phyloP scores from a whole-genome alignment of 1,140 invertebrate species.

The Megathymus violae region DNA sequence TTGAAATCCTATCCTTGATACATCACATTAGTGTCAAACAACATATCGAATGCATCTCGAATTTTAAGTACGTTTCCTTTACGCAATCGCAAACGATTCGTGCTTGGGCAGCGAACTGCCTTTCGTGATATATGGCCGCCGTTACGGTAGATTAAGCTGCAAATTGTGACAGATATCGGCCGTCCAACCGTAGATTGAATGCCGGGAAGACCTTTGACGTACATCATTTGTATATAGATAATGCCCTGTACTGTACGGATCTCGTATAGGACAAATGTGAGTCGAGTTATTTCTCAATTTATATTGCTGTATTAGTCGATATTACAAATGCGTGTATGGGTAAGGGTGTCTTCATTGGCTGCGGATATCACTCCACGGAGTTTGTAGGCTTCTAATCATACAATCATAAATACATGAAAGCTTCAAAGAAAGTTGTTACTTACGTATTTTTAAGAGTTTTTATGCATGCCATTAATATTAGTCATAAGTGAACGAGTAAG shows the following conservation, averaged over 20 bases:
- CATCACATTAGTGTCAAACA: neutral
- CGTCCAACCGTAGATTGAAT: constrained; percentile 8
- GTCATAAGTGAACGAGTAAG: too few species aligned
- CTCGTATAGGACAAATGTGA: neutral
- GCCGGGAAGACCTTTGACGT: constrained; percentile 7
- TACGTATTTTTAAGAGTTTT: too few species aligned
- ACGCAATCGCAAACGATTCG: constrained; percentile 1
- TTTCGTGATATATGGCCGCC: constrained; percentile 35
- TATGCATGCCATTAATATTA: too few species aligned
- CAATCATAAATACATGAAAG: too few species aligned
- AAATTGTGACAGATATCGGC: constrained; percentile 38
- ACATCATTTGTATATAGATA: constrained; percentile 9
- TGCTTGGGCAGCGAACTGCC: constrained; percentile 6
- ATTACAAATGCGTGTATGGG: too few species aligned
- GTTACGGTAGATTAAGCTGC: constrained; percentile 40
- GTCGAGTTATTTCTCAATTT: constrained; percentile 4
- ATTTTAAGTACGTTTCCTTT: neutral
- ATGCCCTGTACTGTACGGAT: neutral
- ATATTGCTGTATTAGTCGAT: too few species aligned
- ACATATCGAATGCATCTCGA: neutral
- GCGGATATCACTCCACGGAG: neutral
- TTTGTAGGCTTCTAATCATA: too few species aligned
- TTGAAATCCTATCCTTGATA: neutral
- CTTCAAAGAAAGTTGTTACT: too few species aligned
- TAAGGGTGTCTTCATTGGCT: too few species aligned